Conservation (phyloP, 1,140 invertebrate species). For the Drosophila triauraria region DNA sequence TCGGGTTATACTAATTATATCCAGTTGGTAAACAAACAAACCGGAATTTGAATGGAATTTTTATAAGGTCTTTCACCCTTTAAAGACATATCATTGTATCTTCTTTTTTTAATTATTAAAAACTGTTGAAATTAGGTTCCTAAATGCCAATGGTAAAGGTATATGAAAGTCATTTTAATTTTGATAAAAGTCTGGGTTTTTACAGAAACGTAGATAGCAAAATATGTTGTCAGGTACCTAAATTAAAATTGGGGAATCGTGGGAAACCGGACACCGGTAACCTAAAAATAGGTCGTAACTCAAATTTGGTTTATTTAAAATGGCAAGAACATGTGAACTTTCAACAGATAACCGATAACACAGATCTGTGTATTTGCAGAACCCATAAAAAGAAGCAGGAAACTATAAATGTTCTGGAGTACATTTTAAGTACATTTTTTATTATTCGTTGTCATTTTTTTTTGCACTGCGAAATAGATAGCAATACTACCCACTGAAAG, state of each 20-base stretch:
- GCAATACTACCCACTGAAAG: not conserved
- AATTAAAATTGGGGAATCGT: not conserved
- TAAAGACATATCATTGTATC: not conserved
- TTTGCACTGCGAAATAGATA: conserved; percentile 3
- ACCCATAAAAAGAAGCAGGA: not conserved
- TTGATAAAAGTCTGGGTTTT: not conserved
- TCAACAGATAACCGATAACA: not conserved
- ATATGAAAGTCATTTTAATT: not conserved
- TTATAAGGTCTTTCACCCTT: not conserved
- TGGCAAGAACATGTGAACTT: not conserved
- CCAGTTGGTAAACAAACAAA: not conserved
- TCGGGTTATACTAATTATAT: not conserved
- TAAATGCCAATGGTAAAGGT: too few relatives aligned
- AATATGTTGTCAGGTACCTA: too few relatives aligned
- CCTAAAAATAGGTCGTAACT: not conserved
- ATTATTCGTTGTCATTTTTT: not conserved
- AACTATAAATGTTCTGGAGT: not conserved
- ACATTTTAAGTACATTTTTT: not conserved
- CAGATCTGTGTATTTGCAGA: not conserved
- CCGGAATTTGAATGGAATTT: not conserved
- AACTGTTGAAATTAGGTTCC: not conserved
- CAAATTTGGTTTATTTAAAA: not conserved
- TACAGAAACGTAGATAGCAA: not conserved
- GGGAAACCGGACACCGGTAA: not conserved
- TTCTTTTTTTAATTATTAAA: not conserved